Evolutionary conservation across 2,888 invertebrate species (phyloP).

Genomic region (Drosophila pseudotakahashii): DNA sequence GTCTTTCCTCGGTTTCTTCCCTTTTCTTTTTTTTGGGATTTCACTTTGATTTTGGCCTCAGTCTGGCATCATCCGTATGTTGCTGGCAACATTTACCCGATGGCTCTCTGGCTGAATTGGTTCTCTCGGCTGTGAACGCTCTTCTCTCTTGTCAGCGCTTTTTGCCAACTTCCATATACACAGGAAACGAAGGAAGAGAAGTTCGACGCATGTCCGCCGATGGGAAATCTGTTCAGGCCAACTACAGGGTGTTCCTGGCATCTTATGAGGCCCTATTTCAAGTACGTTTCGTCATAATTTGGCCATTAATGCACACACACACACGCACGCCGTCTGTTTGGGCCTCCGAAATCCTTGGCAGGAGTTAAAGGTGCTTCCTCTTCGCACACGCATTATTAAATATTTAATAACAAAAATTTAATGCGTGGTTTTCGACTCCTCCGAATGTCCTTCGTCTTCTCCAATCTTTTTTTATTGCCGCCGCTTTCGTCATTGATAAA

Average conservation of each 20-base stretch:
- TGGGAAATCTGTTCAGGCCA: constrained; percentile 15
- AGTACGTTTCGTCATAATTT: constrained; percentile 76
- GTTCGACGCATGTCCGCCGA: constrained; percentile 38
- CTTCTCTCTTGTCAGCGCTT: constrained; percentile 11
- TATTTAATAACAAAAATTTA: constrained; percentile 73
- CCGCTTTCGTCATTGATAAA: constrained; percentile 46
- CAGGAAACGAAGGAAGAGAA: constrained; percentile 56
- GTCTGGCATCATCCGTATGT: constrained; percentile 22
- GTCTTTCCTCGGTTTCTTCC: neutral
- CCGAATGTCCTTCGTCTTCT: neutral
- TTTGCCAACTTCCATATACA: constrained; percentile 28
- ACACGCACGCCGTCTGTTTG: constrained; percentile 8
- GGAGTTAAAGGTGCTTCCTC: constrained; percentile 54
- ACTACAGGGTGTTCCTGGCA: constrained; percentile 60
- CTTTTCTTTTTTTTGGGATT: neutral
- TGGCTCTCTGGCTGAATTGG: neutral
- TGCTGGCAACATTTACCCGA: constrained; percentile 39
- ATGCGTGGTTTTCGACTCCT: constrained; percentile 55
- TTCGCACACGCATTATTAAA: constrained; percentile 66
- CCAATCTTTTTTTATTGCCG: constrained; percentile 5
- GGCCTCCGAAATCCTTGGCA: constrained; percentile 40
- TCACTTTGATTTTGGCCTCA: constrained; percentile 6
- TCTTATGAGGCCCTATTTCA: constrained; percentile 59
- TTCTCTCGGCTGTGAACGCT: constrained; percentile 11
- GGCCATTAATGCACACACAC: constrained; percentile 61